Base-by-base conservation (phyloP, 1,140 invertebrate genomes). In the Drosophila subobscura region DNA sequence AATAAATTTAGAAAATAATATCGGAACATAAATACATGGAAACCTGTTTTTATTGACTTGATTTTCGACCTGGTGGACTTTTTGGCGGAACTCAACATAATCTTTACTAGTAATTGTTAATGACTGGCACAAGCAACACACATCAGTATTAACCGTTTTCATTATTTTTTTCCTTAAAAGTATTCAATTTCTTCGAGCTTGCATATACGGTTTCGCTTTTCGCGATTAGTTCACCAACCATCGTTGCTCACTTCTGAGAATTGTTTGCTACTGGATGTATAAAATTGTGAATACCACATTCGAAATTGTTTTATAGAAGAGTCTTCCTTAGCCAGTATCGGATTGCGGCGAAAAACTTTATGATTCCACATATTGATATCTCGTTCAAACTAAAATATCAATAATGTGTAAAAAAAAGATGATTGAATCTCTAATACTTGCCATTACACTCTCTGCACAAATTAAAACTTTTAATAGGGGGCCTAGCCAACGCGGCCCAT, bases 321-420 rank as follows among this genome's bases (percentile, higher is more conserved):
- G 84, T 98, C 97, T 75, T 97, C 95, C 67, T 94, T 94, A 1
- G 96, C 95, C 27, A 97, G 92, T 0, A 95, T 71, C 0, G 97
- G 97, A 25, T 94, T 94, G 46, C 93, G 93, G 0, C 95, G 90
- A 90, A 94, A 98, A 41, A 93, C 93, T 85, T 98, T 98, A 92
- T 96, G 95, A 84, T 98, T 98, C 97, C 97, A 98, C 4, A 98
- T 94, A 59, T 93, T 93, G 0, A 98, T 94, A 84, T 98, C 97
- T 3, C 97, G 93, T 89, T 97, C 94, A 81, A 98, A 95, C 96
- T 97, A 65, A 92, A 92, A 73, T 27, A 8, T 47, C 5, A 33
- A 27, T 55, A 2, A 27, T 16, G 10, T 20, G 33, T 49, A 29
- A 8, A 46, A 1, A 56, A 0, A 22, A 45, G 25, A 22, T 27